Evolutionary conservation across 2,113 vertebrate genomes (phyloP), one percentile per base, ranked within the genome.

Genomic region (Ellobius talpinus): DNA sequence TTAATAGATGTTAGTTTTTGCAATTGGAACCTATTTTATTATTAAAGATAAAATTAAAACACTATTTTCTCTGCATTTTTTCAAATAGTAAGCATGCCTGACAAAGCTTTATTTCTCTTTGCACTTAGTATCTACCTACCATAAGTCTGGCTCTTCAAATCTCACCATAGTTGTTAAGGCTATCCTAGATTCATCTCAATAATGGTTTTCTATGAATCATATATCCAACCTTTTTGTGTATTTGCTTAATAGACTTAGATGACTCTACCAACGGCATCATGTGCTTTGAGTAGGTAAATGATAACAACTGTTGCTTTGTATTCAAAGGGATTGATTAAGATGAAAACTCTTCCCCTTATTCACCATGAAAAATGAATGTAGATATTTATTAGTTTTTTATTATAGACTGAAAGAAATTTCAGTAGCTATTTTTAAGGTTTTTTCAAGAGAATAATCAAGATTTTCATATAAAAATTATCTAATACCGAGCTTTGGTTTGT

Each of bases 331-430:
- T 42, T 45, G 23, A 24, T 95, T 88, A 21, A 65, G 55, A 74
- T 45, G 19, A 63, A 12, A 33, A 39, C 4, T 89, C 63, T 90
- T 94, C 33, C n/a, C 23, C 24, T 89, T 88, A 76, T 19, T 94
- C 19, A 9, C 52, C 13, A 36, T 94, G 0, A 39, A 58, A 92
- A 97, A 85, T 61, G 88, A 91, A 77, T 66, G 92, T 82, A 92
- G 92, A 93, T 90, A 87, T 63, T 97, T 65, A 3, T 61, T 89
- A 3, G 0, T 95, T 12, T 55, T 91, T 87, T 78, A 63, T 58
- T 31, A 7, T 39, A 61, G 50, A 76, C 8, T 88, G 97, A 98
- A 96, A 93, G 36, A 72, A 91, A 7, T 42, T 58, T 33, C 70
- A 79, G 17, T 58, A 45, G 10, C 13, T 58, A 5, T 52, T 45